Evolutionary conservation across 2,113 vertebrate genomes (phyloP).

Genomic region (Irena cyanogastra): DNA sequence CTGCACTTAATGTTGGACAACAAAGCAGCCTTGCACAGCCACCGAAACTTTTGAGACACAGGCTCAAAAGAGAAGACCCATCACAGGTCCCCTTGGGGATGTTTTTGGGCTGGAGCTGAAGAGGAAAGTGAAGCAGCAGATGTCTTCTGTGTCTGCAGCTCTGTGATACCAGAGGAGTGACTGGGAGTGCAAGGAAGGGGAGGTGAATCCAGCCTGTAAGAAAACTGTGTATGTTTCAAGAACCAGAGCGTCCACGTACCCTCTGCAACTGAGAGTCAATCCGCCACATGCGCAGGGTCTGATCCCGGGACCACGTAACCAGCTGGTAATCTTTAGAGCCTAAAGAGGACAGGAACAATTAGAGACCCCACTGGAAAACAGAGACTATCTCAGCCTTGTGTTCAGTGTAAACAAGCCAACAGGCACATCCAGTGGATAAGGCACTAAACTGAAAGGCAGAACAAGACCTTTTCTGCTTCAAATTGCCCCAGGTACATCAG

Average conservation of each 20-base stretch:
- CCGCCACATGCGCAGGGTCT: slow-evolving; percentile 95
- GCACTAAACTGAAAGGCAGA: neutral
- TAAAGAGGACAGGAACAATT: slow-evolving; percentile 53
- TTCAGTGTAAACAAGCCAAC: neutral
- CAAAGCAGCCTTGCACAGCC: neutral
- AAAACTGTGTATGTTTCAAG: neutral
- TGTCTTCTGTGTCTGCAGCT: neutral
- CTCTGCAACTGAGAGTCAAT: slow-evolving; percentile 94
- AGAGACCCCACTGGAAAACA: neutral
- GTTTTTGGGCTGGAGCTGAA: neutral
- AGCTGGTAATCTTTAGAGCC: slow-evolving; percentile 93
- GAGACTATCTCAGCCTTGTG: neutral
- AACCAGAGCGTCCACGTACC: slow-evolving; percentile 61
- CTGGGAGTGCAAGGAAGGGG: neutral
- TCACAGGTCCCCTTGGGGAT: neutral
- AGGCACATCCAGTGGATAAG: neutral
- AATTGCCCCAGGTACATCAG: neutral
- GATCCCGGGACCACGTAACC: slow-evolving; percentile 96
- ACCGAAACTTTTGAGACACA: neutral
- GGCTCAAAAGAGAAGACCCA: neutral
- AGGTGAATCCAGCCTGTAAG: neutral
- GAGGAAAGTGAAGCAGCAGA: neutral
- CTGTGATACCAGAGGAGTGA: neutral
- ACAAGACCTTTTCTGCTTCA: neutral
- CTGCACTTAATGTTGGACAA: neutral